Evolutionary conservation across 2,797 vertebrate species (phyloP), one percentile per base, ranked within the genome.

Genomic region (Syndactyla subalaris): DNA sequence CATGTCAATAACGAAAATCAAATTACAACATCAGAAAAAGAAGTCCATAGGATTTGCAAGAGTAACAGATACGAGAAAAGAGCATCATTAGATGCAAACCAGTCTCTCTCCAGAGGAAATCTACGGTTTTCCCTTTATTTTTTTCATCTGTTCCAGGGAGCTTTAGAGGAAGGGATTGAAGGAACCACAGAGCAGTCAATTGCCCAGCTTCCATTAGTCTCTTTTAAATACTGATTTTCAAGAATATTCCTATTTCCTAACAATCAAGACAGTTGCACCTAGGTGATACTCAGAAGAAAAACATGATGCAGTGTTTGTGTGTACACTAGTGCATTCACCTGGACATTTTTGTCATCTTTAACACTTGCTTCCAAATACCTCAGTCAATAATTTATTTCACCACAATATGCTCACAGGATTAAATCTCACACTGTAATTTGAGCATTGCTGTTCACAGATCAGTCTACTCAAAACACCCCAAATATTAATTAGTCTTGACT

Each of bases 381-480:
- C 43, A n/a, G 63, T 61, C 84, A 96, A 34, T 66, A 48, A 80
- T 67, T 83, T 76, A 82, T 90, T 86, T 86, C 70, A 75, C 12
- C 81, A 89, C 41, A 79, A 80, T 76, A 77, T 22, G 19, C 16
- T 77, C 3, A 2, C 36, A 62, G 45, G 48, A 94, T 67, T 81
- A 82, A 91, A 81, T 78, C 54, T 39, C 58, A 88, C n/a, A 14
- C 24, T 36, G 30, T 51, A 67, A 87, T 49, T 32, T 55, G 20
- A 88, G 38, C 30, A 63, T 27, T 67, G 58, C 39, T 76, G 24
- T 27, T 75, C 77, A 77, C 2, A 38, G 65, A 76, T n/a, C 14
- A 4, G 9, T 38, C 26, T 66, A 29, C 54, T 86, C 14, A 68
- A 62, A 88, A 81, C 6, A 15, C 16, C 32, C 48, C 59, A 71